Evolutionary conservation across 2,797 vertebrate species (phyloP).

Genomic region (Bradypodion ventrale): DNA sequence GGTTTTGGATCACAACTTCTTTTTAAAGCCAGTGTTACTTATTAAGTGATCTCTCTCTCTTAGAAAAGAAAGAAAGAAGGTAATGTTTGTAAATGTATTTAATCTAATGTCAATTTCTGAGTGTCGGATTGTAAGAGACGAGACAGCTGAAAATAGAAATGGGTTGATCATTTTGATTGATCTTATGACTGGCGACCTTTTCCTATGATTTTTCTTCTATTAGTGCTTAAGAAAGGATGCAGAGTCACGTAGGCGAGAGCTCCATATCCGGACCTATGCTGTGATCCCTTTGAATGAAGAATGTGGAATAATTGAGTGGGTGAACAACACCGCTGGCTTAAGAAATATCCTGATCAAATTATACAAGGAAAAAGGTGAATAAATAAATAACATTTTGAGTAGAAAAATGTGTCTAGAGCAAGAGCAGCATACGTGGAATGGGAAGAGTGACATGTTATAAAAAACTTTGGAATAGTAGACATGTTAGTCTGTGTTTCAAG

Average conservation of each 20-base stretch:
- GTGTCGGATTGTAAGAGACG: background rate
- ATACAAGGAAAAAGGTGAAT: constrained; percentile 95
- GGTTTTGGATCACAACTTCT: background rate
- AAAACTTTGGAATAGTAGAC: too few species aligned
- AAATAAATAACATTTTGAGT: background rate
- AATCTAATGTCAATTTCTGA: background rate
- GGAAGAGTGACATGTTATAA: background rate
- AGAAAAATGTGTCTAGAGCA: background rate
- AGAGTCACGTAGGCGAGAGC: constrained; percentile 93
- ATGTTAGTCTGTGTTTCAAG: too few species aligned
- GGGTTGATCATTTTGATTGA: background rate
- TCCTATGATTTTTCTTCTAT: too few species aligned
- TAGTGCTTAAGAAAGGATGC: constrained; percentile 97
- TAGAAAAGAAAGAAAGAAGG: background rate
- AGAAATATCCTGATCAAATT: constrained; percentile 95
- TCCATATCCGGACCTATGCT: constrained; percentile 94
- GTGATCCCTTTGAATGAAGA: constrained; percentile 98
- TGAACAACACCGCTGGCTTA: constrained; percentile 94
- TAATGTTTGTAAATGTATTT: background rate
- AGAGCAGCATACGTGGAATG: background rate
- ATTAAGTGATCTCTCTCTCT: background rate
- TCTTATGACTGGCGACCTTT: constrained; percentile 22
- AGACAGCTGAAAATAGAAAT: background rate
- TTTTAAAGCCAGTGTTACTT: background rate
- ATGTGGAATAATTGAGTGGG: constrained; percentile 98